A percentile compares a stretch with the other conserved stretches of the same genome.
Evolutionary conservation across 1,140 invertebrate genomes (phyloP).

Genomic region (Lepidurus arcticus): DNA sequence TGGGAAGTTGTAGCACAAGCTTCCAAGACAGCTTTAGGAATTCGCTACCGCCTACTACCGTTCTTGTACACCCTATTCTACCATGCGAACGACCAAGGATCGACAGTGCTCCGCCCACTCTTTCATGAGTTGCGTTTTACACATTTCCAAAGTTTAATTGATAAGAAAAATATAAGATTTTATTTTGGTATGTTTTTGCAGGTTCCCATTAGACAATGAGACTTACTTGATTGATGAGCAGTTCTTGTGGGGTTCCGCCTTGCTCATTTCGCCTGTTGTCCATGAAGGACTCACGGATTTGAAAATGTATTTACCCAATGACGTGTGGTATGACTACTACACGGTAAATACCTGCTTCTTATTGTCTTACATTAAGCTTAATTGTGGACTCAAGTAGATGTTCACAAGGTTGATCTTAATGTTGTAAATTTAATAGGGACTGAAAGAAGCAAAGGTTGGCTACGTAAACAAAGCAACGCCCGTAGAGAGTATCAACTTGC

Average conservation of each 20-base stretch:
- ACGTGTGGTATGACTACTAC: constrained; percentile 47
- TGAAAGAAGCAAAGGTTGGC: not conserved
- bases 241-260: constrained; percentile 41
- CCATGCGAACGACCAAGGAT: constrained; percentile 42
- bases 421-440: not conserved
- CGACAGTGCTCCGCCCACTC: constrained; percentile 46
- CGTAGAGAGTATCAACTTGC: constrained; percentile 40
- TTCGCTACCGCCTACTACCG: constrained; percentile 47
- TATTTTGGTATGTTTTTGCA: constrained; percentile 31
- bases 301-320: constrained; percentile 43
- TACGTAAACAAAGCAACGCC: not conserved
- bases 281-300: constrained; percentile 36
- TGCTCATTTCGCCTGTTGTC: constrained; percentile 40
- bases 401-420: not conserved
- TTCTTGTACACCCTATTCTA: constrained; percentile 50
- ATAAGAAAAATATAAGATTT: not conserved
- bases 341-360: constrained; percentile 36
- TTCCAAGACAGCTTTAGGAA: constrained; percentile 40
- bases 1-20: constrained; percentile 42
- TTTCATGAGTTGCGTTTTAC: constrained; percentile 40
- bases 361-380: not conserved
- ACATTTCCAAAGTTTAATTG: not conserved
- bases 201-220: constrained; percentile 41
- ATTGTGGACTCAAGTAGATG: not conserved
- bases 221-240: constrained; percentile 39